phyloP scores from a whole-genome alignment of 2,113 vertebrate genomes.

The Connochaetes taurinus region DNA sequence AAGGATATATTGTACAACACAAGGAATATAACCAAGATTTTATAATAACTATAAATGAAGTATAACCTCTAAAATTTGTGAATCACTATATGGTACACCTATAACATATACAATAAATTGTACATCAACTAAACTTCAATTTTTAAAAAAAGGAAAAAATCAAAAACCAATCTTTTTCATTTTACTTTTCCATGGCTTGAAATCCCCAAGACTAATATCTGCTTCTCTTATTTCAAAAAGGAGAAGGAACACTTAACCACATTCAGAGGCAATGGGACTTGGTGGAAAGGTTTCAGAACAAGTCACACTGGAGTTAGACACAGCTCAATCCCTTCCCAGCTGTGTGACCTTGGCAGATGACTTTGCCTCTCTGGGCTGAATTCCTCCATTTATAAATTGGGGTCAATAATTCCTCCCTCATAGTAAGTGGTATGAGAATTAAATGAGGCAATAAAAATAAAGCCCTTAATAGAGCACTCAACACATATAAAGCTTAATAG shows the following conservation, averaged over 20 bases:
- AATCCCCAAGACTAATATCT: background rate
- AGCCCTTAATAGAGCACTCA: conserved; percentile 47
- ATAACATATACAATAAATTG: background rate
- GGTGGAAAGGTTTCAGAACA: background rate
- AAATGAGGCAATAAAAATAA: conserved; percentile 56
- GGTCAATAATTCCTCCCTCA: background rate
- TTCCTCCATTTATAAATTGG: background rate
- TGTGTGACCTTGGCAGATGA: background rate
- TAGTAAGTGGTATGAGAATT: conserved; percentile 7
- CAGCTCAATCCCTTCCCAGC: background rate
- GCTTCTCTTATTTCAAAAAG: background rate
- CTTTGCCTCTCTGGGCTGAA: conserved; percentile 5
- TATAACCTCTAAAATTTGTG: background rate
- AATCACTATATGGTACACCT: background rate
- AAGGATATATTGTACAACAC: background rate
- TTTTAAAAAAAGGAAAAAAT: background rate
- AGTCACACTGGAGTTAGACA: background rate
- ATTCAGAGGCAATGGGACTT: background rate
- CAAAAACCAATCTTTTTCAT: background rate
- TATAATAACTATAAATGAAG: background rate
- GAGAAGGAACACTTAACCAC: background rate
- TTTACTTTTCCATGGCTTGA: background rate
- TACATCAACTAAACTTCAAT: background rate
- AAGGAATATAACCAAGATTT: background rate
- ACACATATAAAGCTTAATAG: conserved; percentile 58